A percentile compares a stretch with the other conserved stretches of the same genome.
These are phyloP conservation scores for Cephus runcator DNA, from an alignment of 2,888 invertebrate genomes.

Conservation along the genomic window DNA sequence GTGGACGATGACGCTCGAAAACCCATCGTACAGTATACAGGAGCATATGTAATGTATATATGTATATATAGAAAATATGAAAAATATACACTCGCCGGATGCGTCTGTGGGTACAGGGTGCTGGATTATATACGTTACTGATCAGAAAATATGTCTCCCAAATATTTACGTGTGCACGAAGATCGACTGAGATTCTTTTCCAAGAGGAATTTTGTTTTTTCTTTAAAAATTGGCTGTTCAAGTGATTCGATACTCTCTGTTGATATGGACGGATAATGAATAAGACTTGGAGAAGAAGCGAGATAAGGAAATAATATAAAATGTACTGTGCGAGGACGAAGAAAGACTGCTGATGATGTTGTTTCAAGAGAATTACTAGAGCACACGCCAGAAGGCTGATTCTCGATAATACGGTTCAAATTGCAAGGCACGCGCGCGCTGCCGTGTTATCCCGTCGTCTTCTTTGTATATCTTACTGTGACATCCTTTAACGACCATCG, in stretches of 20 bases:
- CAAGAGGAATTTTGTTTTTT: not conserved
- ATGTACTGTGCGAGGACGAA: not conserved
- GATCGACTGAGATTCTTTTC: not conserved
- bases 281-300: not conserved
- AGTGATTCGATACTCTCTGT: not conserved
- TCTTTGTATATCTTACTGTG: slow-evolving; percentile 3
- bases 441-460: not conserved
- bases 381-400: not conserved
- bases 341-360: not conserved
- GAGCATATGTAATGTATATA: slow-evolving; percentile 7
- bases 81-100: not conserved
- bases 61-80: not conserved
- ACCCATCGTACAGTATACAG: not conserved
- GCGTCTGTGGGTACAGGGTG: not conserved
- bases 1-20: not conserved
- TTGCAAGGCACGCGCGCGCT: not conserved
- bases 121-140: slow-evolving; percentile 1
- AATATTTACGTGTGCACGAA: slow-evolving; percentile 29
- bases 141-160: slow-evolving; percentile 65
- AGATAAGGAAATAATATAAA: not conserved
- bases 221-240: not conserved
- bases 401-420: not conserved
- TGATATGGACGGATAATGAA: not conserved
- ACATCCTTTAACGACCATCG: slow-evolving; percentile 4
- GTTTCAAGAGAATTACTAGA: not conserved